These are phyloP conservation scores for Synanthedon andrenaeformis DNA, from an alignment of 2,888 invertebrate genomes.

Conservation along the genomic window DNA sequence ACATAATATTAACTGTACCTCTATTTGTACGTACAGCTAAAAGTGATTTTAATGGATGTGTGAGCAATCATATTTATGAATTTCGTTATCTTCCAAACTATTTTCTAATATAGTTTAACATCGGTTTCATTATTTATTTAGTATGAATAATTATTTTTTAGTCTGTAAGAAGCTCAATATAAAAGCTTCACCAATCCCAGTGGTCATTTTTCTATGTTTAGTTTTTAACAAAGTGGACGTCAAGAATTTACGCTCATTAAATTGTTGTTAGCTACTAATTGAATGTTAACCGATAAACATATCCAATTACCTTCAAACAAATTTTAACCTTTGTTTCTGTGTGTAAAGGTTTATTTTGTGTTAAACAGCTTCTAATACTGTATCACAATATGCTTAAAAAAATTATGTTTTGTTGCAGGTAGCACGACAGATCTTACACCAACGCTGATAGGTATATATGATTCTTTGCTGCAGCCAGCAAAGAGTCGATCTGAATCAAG, in stretches of 20 bases:
- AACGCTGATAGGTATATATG: constrained; percentile 87
- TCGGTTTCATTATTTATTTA: too few relatives aligned
- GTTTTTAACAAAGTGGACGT: not conserved
- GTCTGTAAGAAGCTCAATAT: too few relatives aligned
- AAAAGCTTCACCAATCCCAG: too few relatives aligned
- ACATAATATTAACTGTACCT: not conserved
- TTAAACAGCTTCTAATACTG: not conserved
- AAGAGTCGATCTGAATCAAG: constrained; percentile 44
- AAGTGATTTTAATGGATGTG: too few relatives aligned
- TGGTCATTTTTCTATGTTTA: too few relatives aligned
- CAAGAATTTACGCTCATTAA: constrained; percentile 25
- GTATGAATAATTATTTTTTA: too few relatives aligned
- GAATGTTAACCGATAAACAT: constrained; percentile 11
- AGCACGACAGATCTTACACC: constrained; percentile 89
- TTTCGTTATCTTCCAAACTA: too few relatives aligned
- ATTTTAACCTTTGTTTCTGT: not conserved
- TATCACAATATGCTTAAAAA: not conserved
- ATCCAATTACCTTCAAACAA: not conserved
- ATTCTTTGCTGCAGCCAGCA: constrained; percentile 75
- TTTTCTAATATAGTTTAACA: too few relatives aligned
- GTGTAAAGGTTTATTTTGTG: not conserved
- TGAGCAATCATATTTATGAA: too few relatives aligned
- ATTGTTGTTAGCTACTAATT: constrained; percentile 25
- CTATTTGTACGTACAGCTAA: too few relatives aligned
- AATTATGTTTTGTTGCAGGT: constrained; percentile 72